Evolutionary conservation across 2,888 invertebrate genomes (phyloP).

Genomic region (Sphaerophoria taeniata): DNA sequence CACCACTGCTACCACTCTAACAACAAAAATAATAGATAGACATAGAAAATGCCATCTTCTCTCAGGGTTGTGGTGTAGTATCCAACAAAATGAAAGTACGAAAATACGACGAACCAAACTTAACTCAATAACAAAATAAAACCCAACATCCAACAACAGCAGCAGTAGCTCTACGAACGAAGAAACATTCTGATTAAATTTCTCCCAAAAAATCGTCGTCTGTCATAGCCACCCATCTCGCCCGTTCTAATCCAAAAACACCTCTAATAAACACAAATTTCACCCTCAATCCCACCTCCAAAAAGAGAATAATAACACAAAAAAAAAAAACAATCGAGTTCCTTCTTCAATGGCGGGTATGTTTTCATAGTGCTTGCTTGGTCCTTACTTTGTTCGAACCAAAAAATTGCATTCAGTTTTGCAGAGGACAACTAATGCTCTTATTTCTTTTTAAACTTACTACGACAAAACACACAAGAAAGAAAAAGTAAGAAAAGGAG

Average conservation of each 20-base stretch:
- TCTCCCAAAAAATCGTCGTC: constrained; percentile 54
- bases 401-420: constrained; percentile 32
- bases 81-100: not conserved
- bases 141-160: constrained; percentile 27
- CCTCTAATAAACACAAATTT: constrained; percentile 57
- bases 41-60: constrained; percentile 54
- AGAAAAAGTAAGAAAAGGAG: constrained; percentile 11
- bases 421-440: constrained; percentile 60
- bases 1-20: constrained; percentile 3
- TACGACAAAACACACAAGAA: not conserved
- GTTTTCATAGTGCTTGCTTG: not conserved
- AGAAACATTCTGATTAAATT: constrained; percentile 68
- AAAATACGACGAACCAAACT: not conserved
- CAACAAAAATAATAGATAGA: constrained; percentile 12
- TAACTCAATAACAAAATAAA: not conserved
- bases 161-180: constrained; percentile 9
- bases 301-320: not conserved
- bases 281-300: constrained; percentile 1
- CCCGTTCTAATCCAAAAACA: constrained; percentile 19
- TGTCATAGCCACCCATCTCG: constrained; percentile 15
- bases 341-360: constrained; percentile 9
- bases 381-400: not conserved
- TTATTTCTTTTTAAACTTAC: constrained; percentile 49
- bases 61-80: not conserved
- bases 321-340: constrained; percentile 57